Evolutionary conservation across 2,888 invertebrate genomes (phyloP), one percentile per base, ranked within the genome.

Genomic region (Cylloceria caligata): DNA sequence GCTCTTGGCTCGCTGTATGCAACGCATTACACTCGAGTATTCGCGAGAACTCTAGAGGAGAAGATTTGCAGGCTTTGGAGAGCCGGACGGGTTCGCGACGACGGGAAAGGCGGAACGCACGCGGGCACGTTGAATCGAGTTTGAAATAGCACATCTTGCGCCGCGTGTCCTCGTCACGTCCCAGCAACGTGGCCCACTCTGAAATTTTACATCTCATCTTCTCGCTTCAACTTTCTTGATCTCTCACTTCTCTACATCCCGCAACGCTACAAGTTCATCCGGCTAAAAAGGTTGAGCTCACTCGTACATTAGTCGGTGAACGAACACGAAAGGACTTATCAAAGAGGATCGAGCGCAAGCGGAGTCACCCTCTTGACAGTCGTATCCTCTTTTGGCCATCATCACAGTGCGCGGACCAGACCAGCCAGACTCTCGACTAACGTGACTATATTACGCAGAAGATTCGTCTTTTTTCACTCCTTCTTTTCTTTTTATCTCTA

Each of bases 61-160:
- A 68, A 68, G 71, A 80, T 72, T 45, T 64, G 69, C 57, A 57
- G 39, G 78, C 30, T 34, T 36, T 49, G 52, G 30, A 57, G 67
- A 24, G 34, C 9, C 16, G 27, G 30, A 34, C 60, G 16, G 19
- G 60, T 19, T 19, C 13, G 30, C 57, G 52, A 72, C 74, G 71
- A 72, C 68, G 78, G 67, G 19, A 57, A 77, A 77, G 74, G 69
- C 74, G 62, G 74, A 74, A 74, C 80, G 75, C 57, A 24, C 39
- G 52, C 34, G 39, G 49, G 78, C 84, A 81, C 89, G 88, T 88
- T 89, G 89, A 89, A 90, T 90, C 85, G 87, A 86, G 64, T 77
- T 74, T 88, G 89, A 89, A 90, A 88, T 88, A 91, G 89, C 88
- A 85, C 85, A 85, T 86, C 87, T 89, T 89, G 89, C 87, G 83